Evolutionary conservation across 2,888 invertebrate species (phyloP).

Genomic region (Ceraclea dissimilis): DNA sequence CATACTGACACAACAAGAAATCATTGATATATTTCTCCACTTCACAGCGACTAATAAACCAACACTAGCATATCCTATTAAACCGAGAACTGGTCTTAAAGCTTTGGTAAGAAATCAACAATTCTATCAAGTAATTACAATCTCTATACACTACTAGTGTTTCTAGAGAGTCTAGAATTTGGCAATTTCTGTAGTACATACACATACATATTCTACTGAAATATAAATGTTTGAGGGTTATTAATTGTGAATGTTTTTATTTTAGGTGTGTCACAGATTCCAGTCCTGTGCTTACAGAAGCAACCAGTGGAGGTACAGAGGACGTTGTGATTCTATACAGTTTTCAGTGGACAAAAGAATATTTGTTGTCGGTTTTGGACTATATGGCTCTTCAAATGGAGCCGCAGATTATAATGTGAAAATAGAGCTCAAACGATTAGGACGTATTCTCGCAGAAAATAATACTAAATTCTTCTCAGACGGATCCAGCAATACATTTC

Average conservation of each 20-base stretch:
- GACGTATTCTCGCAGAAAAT: conserved; percentile 82
- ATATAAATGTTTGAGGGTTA: no score
- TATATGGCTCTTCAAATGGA: conserved; percentile 94
- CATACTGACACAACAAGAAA: conserved; percentile 85
- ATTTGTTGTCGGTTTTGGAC: conserved; percentile 91
- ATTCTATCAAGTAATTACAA: neutral
- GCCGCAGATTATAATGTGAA: conserved; percentile 92
- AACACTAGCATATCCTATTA: conserved; percentile 70
- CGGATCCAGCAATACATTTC: conserved; percentile 93
- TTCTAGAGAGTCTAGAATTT: neutral
- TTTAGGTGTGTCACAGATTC: conserved; percentile 87
- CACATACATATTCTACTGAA: neutral
- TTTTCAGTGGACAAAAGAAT: conserved; percentile 93
- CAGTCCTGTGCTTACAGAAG: conserved; percentile 94
- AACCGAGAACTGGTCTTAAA: conserved; percentile 78
- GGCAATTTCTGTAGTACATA: neutral
- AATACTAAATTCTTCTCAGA: conserved; percentile 93
- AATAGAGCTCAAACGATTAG: conserved; percentile 86
- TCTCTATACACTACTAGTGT: neutral
- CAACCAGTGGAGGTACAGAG: conserved; percentile 96
- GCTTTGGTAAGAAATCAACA: conserved; percentile 57
- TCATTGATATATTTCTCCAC: conserved; percentile 90
- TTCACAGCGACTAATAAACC: conserved; percentile 89
- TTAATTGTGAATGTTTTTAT: conserved; percentile 6
- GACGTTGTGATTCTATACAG: conserved; percentile 93